Percentiles rank a stretch among this genome's conserved stretches.
These are phyloP conservation scores for Phymatocera aterrima DNA, from an alignment of 2,888 invertebrate genomes.

Conservation along the genomic window DNA sequence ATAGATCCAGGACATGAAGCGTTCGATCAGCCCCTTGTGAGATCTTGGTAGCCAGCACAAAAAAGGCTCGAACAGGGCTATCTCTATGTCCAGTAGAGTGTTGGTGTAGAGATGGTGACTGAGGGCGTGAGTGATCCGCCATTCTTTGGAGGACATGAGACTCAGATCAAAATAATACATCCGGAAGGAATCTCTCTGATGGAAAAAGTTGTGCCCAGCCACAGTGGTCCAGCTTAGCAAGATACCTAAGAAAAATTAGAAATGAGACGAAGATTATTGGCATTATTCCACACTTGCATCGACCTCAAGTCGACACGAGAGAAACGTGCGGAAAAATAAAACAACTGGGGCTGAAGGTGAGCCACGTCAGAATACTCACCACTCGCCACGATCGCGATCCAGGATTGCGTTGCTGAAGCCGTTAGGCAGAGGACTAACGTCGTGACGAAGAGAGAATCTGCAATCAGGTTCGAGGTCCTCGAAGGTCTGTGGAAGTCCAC, in stretches of 20 bases:
- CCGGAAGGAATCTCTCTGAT: slow-evolving; percentile 85
- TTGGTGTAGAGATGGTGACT: slow-evolving; percentile 90
- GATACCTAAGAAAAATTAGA: slow-evolving; percentile 70
- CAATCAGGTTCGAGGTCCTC: slow-evolving; percentile 66
- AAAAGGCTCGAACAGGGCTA: slow-evolving; percentile 82
- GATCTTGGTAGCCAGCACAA: slow-evolving; percentile 80
- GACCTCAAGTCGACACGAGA: neutral
- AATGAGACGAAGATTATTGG: neutral
- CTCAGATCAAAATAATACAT: slow-evolving; percentile 87
- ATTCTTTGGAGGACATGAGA: slow-evolving; percentile 82
- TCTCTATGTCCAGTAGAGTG: slow-evolving; percentile 84
- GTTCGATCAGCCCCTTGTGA: slow-evolving; percentile 76
- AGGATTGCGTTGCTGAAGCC: slow-evolving; percentile 58
- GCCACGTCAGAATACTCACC: slow-evolving; percentile 54
- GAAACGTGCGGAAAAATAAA: neutral
- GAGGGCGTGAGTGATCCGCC: slow-evolving; percentile 85
- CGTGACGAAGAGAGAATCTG: slow-evolving; percentile 59
- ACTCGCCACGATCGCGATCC: slow-evolving; percentile 65
- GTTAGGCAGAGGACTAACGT: slow-evolving; percentile 57
- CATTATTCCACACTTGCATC: neutral
- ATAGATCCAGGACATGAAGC: slow-evolving; percentile 77
- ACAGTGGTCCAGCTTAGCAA: slow-evolving; percentile 79
- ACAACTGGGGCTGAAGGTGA: neutral
- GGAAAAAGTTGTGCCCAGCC: slow-evolving; percentile 86
- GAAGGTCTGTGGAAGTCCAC: slow-evolving; percentile 74